phyloP scores from a whole-genome alignment of 2,797 vertebrate genomes.

The Peromyscus attwateri region DNA sequence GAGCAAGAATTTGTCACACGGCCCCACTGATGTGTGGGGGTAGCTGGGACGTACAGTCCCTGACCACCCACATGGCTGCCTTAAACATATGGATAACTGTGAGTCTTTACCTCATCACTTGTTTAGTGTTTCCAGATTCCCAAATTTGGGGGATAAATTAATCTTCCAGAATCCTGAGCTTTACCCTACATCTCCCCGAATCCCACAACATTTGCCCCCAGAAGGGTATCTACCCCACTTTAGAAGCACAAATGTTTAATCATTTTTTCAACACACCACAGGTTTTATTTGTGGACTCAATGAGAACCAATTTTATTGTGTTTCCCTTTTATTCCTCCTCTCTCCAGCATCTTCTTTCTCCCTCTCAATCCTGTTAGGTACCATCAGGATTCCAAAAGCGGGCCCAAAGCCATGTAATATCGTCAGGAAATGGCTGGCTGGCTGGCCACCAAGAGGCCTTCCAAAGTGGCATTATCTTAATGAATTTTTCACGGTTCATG shows the following conservation, averaged over 20 bases:
- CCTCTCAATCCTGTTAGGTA: constrained; percentile 69
- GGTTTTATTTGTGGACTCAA: constrained; percentile 33
- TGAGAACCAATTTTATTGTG: constrained; percentile 44
- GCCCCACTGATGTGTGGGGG: background rate
- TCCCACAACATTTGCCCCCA: background rate
- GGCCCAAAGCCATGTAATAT: constrained; percentile 80
- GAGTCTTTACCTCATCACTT: background rate
- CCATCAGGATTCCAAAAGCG: constrained; percentile 75
- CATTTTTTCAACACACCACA: constrained; percentile 43
- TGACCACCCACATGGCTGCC: background rate
- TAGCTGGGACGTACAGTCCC: background rate
- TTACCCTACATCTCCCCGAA: constrained; percentile 1
- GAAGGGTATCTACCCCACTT: background rate
- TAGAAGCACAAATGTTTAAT: constrained; percentile 9
- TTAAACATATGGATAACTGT: background rate
- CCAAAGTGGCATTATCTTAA: constrained; percentile 84
- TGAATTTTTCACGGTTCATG: constrained; percentile 82
- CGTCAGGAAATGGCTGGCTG: constrained; percentile 83
- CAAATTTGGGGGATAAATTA: constrained; percentile 12
- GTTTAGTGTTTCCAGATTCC: background rate
- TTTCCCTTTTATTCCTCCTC: constrained; percentile 14
- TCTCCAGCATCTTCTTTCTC: constrained; percentile 10
- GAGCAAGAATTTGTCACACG: constrained; percentile 24
- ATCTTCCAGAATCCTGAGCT: constrained; percentile 23
- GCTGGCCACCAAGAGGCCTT: constrained; percentile 80